Conservation (phyloP, 2,113 vertebrate species). For the Glaucidium brasilianum region DNA sequence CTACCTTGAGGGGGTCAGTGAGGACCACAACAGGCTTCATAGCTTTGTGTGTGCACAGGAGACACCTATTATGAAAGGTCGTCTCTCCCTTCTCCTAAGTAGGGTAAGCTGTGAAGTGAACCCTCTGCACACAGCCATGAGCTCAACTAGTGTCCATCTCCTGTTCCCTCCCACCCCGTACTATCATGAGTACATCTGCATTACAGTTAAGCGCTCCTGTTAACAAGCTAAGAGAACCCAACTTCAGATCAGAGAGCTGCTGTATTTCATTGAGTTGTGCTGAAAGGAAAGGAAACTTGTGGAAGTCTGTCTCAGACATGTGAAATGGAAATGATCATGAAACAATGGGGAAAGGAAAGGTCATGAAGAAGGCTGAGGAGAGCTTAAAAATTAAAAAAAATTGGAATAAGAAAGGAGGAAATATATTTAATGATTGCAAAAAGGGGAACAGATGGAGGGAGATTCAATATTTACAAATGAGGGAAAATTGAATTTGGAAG, state of each 20-base stretch:
- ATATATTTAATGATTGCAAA: neutral
- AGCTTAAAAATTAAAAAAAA: neutral
- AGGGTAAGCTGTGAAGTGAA: neutral
- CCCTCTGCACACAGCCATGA: neutral
- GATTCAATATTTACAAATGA: neutral
- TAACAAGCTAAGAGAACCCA: neutral
- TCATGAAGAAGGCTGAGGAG: neutral
- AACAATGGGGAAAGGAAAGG: neutral
- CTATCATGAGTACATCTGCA: neutral
- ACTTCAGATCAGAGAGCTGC: neutral
- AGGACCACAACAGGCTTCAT: neutral
- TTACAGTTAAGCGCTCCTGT: neutral
- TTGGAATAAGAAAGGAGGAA: neutral
- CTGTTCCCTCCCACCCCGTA: neutral
- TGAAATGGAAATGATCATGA: neutral
- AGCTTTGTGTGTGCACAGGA: neutral
- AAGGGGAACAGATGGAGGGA: neutral
- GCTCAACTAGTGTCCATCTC: neutral
- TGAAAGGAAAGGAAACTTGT: neutral
- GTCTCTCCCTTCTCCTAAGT: neutral
- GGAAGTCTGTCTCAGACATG: neutral
- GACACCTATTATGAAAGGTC: neutral
- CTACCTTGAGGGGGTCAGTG: neutral
- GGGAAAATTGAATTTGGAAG: slow-evolving; percentile 10
- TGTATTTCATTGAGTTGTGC: neutral